Evolutionary conservation across 2,888 invertebrate genomes (phyloP), one percentile per base, ranked within the genome.

Genomic region (Stenoptilia bipunctidactyla): DNA sequence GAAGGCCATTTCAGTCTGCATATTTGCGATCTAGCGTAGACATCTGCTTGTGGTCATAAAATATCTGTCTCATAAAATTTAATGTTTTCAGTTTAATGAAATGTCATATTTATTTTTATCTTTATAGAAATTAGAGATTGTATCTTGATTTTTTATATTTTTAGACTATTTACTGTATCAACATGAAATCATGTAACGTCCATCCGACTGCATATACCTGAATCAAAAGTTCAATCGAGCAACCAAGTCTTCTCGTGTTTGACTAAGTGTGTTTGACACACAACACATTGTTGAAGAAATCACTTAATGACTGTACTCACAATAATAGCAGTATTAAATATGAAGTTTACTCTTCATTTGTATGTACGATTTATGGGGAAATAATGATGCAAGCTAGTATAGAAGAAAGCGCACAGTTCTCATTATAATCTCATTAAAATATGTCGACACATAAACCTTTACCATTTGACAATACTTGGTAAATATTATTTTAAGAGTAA

Each of bases 381-480:
- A 20, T 20, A 3, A 20, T 8, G 20, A 8, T 20, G 3, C 20
- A 20, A 20, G 20, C 20, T 67, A 71, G 71, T 55, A 44, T 66
- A 68, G 67, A 68, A 58, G 65, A 61, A 62, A 67, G 65, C 82
- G 79, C 80, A 80, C 80, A 79, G 66, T 64, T 59, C 64, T 67
- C 68, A 69, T 67, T 59, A 64, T 66, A 60, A 20, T 20, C 20
- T 67, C 61, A 68, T 73, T 61, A 67, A 61, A 57, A 53, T 50
- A 15, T 40, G 64, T 63, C 54, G 56, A 68, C 59, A 67, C 59
- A 56, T 66, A 45, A 61, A 69, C 61, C 64, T 71, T 72, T 73
- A 66, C 76, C 77, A 73, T 71, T 79, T 77, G 83, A 83, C 83
- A 83, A 83, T 83, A 83, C 77, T 77, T 83, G 79, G 77, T 80